Conservation (phyloP, 2,113 vertebrate species). For the Heterotis niloticus region DNA sequence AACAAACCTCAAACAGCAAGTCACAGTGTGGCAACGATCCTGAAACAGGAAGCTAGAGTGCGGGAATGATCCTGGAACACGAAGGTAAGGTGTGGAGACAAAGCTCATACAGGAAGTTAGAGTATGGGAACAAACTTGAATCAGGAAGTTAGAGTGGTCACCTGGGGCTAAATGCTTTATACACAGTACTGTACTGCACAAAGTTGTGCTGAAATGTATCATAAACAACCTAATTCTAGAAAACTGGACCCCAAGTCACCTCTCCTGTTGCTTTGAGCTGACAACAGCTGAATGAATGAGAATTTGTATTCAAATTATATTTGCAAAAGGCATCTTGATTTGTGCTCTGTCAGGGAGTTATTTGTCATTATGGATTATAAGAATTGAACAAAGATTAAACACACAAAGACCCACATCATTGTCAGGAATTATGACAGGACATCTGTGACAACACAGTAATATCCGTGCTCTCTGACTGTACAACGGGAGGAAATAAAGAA, state of each 20-base stretch:
- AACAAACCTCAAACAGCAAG: too few relatives aligned
- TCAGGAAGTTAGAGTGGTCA: too few relatives aligned
- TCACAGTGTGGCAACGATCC: too few relatives aligned
- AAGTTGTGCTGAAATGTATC: too few relatives aligned
- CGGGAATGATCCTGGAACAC: too few relatives aligned
- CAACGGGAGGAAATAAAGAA: constrained; percentile 4
- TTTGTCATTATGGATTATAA: background rate
- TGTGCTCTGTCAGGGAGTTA: background rate
- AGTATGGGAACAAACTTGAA: too few relatives aligned
- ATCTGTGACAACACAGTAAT: background rate
- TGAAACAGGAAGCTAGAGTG: too few relatives aligned
- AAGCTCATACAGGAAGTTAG: too few relatives aligned
- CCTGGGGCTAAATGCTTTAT: too few relatives aligned
- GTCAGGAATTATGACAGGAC: background rate
- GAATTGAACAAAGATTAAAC: background rate
- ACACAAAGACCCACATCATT: background rate
- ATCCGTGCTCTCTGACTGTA: background rate
- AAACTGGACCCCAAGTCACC: background rate
- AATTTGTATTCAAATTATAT: background rate
- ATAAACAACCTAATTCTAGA: too few relatives aligned
- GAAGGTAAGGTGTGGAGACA: too few relatives aligned
- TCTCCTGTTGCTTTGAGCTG: background rate
- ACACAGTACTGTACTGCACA: too few relatives aligned
- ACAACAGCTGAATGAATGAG: background rate
- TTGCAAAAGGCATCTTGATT: constrained; percentile 15